phyloP scores from a whole-genome alignment of 2,113 vertebrate genomes.

The Macaca fascicularis region DNA sequence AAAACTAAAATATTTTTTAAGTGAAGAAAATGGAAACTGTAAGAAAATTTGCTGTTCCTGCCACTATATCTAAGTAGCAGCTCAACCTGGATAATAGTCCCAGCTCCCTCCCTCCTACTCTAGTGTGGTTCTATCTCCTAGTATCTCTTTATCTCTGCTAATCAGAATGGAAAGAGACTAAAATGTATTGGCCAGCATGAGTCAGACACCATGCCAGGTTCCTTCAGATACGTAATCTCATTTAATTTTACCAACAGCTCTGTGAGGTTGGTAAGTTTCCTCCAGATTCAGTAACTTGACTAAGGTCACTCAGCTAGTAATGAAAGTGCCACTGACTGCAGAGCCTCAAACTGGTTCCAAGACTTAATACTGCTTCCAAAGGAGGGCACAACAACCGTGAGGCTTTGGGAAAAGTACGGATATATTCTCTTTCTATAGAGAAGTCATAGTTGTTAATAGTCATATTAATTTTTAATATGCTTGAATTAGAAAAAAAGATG shows the following conservation, averaged over 20 bases:
- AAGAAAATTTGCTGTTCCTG: not conserved
- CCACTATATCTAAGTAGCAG: not conserved
- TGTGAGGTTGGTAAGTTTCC: conserved; percentile 4
- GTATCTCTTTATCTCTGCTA: conserved; percentile 14
- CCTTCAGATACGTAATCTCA: conserved; percentile 37
- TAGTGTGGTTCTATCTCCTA: not conserved
- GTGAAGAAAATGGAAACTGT: not conserved
- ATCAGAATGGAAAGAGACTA: conserved; percentile 3
- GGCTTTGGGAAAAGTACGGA: not conserved
- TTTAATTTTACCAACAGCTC: not conserved
- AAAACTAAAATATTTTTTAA: too few relatives aligned
- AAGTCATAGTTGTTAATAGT: not conserved
- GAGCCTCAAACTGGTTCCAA: not conserved
- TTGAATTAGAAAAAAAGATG: not conserved
- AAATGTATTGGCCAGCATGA: not conserved
- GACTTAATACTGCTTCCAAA: not conserved
- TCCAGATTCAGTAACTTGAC: not conserved
- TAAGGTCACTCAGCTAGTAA: not conserved
- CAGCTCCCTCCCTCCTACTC: not conserved
- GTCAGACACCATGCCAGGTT: not conserved
- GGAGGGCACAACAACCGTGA: accelerated
- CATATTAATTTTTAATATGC: conserved; percentile 13
- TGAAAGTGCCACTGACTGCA: not conserved
- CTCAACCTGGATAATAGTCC: not conserved
- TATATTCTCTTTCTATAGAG: not conserved